phyloP scores from a whole-genome alignment of 2,797 vertebrate species.

The Philypnodon macrostomus region DNA sequence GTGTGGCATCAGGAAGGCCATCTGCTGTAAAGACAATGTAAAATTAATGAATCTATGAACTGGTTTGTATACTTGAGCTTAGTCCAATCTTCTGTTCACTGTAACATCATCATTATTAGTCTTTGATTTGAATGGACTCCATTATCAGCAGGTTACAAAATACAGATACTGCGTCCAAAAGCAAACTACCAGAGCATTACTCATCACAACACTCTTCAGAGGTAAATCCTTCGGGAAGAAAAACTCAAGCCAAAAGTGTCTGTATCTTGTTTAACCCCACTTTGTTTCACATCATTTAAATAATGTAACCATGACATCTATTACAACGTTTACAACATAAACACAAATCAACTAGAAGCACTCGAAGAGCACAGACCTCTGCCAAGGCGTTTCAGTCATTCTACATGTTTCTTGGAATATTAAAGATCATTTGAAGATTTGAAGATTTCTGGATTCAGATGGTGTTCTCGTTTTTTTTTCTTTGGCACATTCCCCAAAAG shows the following conservation, averaged over 20 bases:
- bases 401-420: no score
- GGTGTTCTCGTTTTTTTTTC: no score
- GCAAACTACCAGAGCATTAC: slow-evolving; percentile 18
- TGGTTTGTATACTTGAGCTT: not conserved
- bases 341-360: no score
- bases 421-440: no score
- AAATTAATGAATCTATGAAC: no score
- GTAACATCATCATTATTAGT: slow-evolving; percentile 11
- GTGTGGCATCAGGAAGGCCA: no score
- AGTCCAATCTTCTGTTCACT: not conserved
- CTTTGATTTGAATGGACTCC: slow-evolving; percentile 15
- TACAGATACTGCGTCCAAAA: slow-evolving; percentile 11
- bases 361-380: no score
- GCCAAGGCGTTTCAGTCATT: no score
- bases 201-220: slow-evolving; percentile 3
- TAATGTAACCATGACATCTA: slow-evolving; percentile 16
- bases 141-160: slow-evolving; percentile 17
- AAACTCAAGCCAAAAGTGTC: slow-evolving; percentile 17
- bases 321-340: slow-evolving; percentile 3
- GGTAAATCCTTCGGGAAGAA: slow-evolving; percentile 19
- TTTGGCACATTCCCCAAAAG: no score
- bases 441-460: no score
- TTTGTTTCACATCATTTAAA: slow-evolving; percentile 12
- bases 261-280: slow-evolving; percentile 18
- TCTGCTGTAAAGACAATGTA: no score